Evolutionary conservation across 2,113 vertebrate genomes (phyloP).

Genomic region (Spheniscus mendiculus): DNA sequence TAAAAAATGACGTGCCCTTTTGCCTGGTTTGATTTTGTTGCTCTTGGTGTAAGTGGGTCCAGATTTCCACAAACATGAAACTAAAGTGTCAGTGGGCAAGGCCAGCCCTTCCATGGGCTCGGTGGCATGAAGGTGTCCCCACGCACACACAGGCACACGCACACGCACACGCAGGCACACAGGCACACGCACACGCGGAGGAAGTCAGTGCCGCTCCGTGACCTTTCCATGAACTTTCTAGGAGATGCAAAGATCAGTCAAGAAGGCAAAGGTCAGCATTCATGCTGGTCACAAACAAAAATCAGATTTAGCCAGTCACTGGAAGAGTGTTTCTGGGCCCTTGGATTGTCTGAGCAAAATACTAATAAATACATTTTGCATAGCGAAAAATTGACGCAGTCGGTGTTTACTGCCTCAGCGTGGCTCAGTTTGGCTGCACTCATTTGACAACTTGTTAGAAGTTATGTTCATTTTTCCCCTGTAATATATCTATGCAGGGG

Average conservation of each 20-base stretch:
- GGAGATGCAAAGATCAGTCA: slow-evolving; percentile 84
- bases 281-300: slow-evolving; percentile 91
- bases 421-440: background rate
- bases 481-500: background rate
- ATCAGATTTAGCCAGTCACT: slow-evolving; percentile 80
- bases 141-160: background rate
- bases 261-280: slow-evolving; percentile 88
- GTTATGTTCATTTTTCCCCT: background rate
- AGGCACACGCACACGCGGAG: slow-evolving; percentile 50
- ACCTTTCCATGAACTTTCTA: slow-evolving; percentile 91
- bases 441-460: background rate
- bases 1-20: background rate
- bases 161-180: background rate
- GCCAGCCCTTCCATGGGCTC: slow-evolving; percentile 60
- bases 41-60: background rate
- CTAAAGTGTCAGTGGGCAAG: background rate
- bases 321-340: slow-evolving; percentile 64
- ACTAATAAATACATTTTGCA: slow-evolving; percentile 9
- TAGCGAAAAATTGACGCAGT: background rate
- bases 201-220: slow-evolving; percentile 78
- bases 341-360: slow-evolving; percentile 36
- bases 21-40: slow-evolving; percentile 41
- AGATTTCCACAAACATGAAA: slow-evolving; percentile 35
- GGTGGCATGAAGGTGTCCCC: slow-evolving; percentile 75
- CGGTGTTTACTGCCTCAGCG: background rate